These are phyloP conservation scores for human DNA, from an alignment of 2,113 vertebrate species.

Conservation along the genomic window GRCh38 chr12:25626001-25626500, in stretches of 20 bases:
- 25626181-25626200: not conserved
- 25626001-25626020: not conserved
- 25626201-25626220: not conserved
- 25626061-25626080: not conserved
- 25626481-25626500: not conserved
- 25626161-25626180: not conserved
- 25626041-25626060: no score
- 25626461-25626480: not conserved
- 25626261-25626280: not conserved
- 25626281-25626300: not conserved
- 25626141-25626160: not conserved
- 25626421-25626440: slow-evolving; percentile 6
- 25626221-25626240: not conserved
- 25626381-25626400: not conserved
- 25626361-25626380: not conserved
- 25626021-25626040: not conserved
- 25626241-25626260: not conserved
- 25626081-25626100: not conserved
- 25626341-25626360: not conserved
- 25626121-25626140: not conserved
- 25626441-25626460: not conserved
- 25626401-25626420: not conserved
- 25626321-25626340: no score
- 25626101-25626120: slow-evolving; percentile 14
- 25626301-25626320: not conserved